A percentile compares a stretch with the other conserved stretches of the same genome.
Evolutionary conservation across 2,797 vertebrate species (phyloP).

Genomic region (Clarias laeviceps): DNA sequence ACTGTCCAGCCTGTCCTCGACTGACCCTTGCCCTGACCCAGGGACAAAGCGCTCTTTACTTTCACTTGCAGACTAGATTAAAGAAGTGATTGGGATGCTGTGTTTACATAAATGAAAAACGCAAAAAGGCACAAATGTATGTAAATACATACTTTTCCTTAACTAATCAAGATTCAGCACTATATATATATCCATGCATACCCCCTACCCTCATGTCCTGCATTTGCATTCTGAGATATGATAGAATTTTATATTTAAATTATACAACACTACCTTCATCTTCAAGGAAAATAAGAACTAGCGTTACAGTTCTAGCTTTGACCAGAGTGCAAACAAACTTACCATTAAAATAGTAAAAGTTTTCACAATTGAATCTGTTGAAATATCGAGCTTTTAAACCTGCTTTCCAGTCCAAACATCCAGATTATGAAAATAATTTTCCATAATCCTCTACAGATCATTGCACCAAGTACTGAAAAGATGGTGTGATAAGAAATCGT

Average conservation of each 20-base stretch:
- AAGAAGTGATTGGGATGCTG: constrained; percentile 83
- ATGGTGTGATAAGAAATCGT: constrained; percentile 18
- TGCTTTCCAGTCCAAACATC: constrained; percentile 36
- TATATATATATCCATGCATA: neutral
- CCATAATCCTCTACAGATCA: constrained; percentile 17
- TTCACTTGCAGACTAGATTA: constrained; percentile 80
- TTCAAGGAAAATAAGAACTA: constrained; percentile 45
- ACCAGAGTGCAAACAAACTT: neutral
- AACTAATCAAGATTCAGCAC: neutral
- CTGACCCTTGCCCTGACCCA: constrained; percentile 40
- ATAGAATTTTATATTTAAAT: neutral
- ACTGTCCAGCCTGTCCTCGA: constrained; percentile 20
- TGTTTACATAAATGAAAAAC: constrained; percentile 80
- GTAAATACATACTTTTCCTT: neutral
- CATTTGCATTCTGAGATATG: neutral
- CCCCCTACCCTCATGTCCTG: neutral
- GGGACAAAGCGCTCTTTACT: constrained; percentile 53
- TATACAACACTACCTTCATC: neutral
- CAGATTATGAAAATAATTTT: constrained; percentile 11
- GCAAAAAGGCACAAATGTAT: neutral
- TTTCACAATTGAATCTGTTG: constrained; percentile 64
- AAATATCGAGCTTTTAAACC: constrained; percentile 57
- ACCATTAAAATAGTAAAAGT: neutral
- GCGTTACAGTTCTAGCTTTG: neutral
- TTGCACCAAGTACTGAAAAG: constrained; percentile 19